phyloP scores from a whole-genome alignment of 1,140 invertebrate genomes.

The Anastatus disparis region DNA sequence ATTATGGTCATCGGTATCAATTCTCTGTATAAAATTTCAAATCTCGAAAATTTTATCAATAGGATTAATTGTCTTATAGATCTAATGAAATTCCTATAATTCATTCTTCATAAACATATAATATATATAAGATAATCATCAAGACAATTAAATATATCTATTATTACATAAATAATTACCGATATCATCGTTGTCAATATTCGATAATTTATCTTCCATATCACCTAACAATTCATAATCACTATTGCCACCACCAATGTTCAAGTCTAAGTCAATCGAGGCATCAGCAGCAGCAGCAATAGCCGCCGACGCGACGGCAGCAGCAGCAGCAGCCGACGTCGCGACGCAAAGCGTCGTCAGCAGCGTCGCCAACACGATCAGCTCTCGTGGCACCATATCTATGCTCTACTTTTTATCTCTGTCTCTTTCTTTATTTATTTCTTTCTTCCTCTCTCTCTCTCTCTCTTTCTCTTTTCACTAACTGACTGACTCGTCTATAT shows the following conservation, averaged over 20 bases:
- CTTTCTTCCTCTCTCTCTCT: neutral
- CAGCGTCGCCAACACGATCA: constrained; percentile 51
- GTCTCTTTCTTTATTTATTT: neutral
- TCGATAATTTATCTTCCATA: constrained; percentile 45
- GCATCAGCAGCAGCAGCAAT: constrained; percentile 10
- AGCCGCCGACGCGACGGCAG: constrained; percentile 34
- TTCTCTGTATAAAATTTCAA: too few species aligned
- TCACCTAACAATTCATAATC: constrained; percentile 58
- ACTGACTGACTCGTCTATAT: neutral
- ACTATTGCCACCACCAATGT: constrained; percentile 16
- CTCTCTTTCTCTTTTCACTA: neutral
- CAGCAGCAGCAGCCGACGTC: constrained; percentile 24
- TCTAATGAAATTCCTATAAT: neutral
- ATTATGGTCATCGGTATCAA: too few species aligned
- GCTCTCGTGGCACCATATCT: constrained; percentile 44
- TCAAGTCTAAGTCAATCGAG: constrained; percentile 54
- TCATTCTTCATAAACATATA: neutral
- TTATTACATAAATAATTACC: constrained; percentile 35
- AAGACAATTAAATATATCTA: neutral
- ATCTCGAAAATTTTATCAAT: too few species aligned
- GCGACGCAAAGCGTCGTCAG: constrained; percentile 46
- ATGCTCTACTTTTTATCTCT: constrained; percentile 15
- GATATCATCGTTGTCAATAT: constrained; percentile 46
- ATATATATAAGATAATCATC: neutral
- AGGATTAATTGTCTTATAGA: too few species aligned